Evolutionary conservation across 2,797 vertebrate genomes (phyloP), one percentile per base, ranked within the genome.

Genomic region (Clarias platycephalus): DNA sequence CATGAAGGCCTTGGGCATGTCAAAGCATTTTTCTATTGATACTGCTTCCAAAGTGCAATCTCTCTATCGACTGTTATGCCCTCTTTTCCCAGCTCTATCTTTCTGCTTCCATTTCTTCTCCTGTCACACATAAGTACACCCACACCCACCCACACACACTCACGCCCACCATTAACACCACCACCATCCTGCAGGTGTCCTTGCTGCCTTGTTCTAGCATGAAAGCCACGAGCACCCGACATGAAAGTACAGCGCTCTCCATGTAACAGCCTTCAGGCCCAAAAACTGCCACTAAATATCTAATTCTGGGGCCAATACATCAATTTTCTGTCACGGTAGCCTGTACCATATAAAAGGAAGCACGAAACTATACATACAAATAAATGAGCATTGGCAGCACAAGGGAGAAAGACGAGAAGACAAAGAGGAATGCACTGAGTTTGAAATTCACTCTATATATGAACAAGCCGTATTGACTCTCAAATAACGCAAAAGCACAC

Each of bases 131-230:
- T 44, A 66, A 49, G 6, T 34, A 3, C 53, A 31, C 9, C 28
- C 24, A 49, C 15, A n/a, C 68, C 1, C 53, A 31, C 9, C 28
- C 24, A 49, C 15, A n/a, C 68, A 63, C 68, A 49, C 20, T 37
- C 67, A 16, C 5, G 20, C 55, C 4, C 28, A 76, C 44, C n/a
- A 75, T 26, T 10, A 60, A 66, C n/a, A n/a, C 55, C 16, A 20
- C 57, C 57, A 26, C 40, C 55, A 68, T 55, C 83, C 68, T 82
- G 79, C 58, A 83, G 72, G 80, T 84, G 40, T 60, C 85, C 68
- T 63, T 77, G 64, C 80, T 85, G 67, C 53, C 79, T 82, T 76
- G 84, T 82, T 78, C 81, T 79, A 83, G 79, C 79, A 85, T 84
- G 66, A 85, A 82, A 77, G 79, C 86, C 75, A 84, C 86, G 63